These are phyloP conservation scores for Pectinophora gossypiella DNA, from an alignment of 1,140 invertebrate genomes.

Conservation along the genomic window DNA sequence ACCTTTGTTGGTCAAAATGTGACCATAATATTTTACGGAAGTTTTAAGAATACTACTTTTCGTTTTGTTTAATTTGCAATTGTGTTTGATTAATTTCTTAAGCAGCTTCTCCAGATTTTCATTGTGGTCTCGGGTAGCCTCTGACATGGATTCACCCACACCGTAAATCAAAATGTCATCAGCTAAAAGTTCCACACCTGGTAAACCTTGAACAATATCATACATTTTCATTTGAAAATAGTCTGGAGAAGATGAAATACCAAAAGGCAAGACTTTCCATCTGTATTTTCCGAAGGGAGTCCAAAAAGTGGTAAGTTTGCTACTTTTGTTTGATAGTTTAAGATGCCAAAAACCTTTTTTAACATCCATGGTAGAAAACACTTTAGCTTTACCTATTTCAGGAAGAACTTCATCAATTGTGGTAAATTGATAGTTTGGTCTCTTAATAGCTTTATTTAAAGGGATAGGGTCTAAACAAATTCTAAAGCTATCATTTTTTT, in stretches of 20 bases:
- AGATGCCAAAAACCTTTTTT: conserved; percentile 26
- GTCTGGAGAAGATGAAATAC: conserved; percentile 28
- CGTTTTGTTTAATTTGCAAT: conserved; percentile 20
- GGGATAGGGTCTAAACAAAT: conserved; percentile 48
- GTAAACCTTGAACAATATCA: conserved; percentile 12
- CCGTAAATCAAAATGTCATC: conserved; percentile 28
- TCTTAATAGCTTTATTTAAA: conserved; percentile 40
- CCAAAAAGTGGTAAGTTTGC: conserved; percentile 13
- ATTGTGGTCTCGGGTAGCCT: conserved; percentile 6
- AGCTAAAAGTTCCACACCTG: conserved; percentile 12
- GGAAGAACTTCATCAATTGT: conserved; percentile 27
- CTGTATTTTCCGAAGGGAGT: conserved; percentile 14
- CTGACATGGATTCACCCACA: neutral
- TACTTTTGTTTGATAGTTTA: conserved; percentile 9
- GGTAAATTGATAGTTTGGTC: conserved; percentile 26
- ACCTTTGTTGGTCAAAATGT: conserved; percentile 21
- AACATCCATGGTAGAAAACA: conserved; percentile 40
- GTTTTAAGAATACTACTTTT: conserved; percentile 18
- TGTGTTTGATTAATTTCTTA: conserved; percentile 8
- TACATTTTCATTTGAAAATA: conserved; percentile 19
- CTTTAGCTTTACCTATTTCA: conserved; percentile 24
- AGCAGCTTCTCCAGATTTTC: conserved; percentile 13
- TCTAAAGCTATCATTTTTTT: conserved; percentile 33
- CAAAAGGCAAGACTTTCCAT: conserved; percentile 38
- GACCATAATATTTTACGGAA: conserved; percentile 22